Conservation (phyloP, 2,113 vertebrate species). For the Crotalus viridis region DNA sequence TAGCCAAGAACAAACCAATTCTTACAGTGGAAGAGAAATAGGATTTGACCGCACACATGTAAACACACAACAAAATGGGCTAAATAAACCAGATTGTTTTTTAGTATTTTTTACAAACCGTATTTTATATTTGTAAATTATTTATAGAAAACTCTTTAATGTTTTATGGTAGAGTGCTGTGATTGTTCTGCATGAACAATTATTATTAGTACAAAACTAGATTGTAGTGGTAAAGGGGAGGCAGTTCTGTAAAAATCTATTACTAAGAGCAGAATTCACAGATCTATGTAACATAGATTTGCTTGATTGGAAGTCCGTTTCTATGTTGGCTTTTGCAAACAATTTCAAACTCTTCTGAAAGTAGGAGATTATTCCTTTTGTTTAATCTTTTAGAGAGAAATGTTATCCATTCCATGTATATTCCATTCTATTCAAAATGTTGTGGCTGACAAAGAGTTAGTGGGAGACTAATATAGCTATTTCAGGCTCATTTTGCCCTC, state of each 20-base stretch:
- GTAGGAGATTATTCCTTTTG: not conserved
- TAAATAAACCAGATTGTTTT: not conserved
- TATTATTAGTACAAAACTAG: not conserved
- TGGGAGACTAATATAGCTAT: too few relatives aligned
- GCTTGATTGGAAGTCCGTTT: not conserved
- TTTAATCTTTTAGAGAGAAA: not conserved
- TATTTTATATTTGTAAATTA: not conserved
- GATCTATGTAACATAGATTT: not conserved
- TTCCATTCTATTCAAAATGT: not conserved
- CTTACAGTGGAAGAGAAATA: not conserved
- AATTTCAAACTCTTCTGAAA: not conserved
- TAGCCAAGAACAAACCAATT: not conserved
- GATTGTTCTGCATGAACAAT: not conserved
- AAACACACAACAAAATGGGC: not conserved
- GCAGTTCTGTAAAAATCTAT: not conserved
- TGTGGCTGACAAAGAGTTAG: too few relatives aligned
- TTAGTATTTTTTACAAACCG: not conserved
- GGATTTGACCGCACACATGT: not conserved
- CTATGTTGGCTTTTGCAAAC: not conserved
- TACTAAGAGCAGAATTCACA: not conserved
- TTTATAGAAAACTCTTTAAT: not conserved
- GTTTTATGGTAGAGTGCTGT: not conserved
- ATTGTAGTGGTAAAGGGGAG: not conserved
- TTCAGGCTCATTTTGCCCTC: too few relatives aligned
- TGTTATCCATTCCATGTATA: not conserved